Conservation (phyloP, 1,140 invertebrate species). For the Zaprionus capensis region DNA sequence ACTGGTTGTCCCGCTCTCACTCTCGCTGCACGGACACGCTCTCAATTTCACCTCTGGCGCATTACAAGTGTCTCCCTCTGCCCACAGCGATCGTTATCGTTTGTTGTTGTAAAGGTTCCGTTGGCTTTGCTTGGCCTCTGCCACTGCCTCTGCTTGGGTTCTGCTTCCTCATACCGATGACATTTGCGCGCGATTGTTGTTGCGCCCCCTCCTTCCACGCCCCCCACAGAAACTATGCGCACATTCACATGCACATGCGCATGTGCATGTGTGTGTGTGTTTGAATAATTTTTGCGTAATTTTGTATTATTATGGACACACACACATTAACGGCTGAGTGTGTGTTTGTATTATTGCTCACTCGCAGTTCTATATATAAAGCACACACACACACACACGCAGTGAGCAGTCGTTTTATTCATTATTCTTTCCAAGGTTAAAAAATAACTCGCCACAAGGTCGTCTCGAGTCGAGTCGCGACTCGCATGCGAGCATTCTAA, state of each 20-base stretch:
- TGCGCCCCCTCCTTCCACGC: not conserved
- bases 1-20: not conserved
- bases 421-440: constrained; percentile 79
- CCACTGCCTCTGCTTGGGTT: constrained; percentile 5
- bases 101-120: constrained; percentile 39
- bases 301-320: constrained; percentile 12
- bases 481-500: constrained; percentile 48
- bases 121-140: constrained; percentile 12
- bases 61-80: not conserved
- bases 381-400: constrained; percentile 21
- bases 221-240: constrained; percentile 16
- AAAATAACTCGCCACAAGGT: constrained; percentile 81
- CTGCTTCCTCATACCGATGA: constrained; percentile 44
- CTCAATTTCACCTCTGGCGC: not conserved
- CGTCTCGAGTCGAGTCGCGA: constrained; percentile 43
- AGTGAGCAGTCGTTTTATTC: constrained; percentile 54
- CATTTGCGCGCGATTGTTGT: constrained; percentile 11
- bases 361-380: constrained; percentile 27
- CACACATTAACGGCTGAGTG: not conserved
- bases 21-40: not conserved
- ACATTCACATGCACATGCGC: not conserved
- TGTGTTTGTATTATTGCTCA: constrained; percentile 8
- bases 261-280: constrained; percentile 2
- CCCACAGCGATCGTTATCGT: not conserved
- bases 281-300: constrained; percentile 41